Conservation (phyloP, 2,888 invertebrate species). For the Epinotia nisella region DNA sequence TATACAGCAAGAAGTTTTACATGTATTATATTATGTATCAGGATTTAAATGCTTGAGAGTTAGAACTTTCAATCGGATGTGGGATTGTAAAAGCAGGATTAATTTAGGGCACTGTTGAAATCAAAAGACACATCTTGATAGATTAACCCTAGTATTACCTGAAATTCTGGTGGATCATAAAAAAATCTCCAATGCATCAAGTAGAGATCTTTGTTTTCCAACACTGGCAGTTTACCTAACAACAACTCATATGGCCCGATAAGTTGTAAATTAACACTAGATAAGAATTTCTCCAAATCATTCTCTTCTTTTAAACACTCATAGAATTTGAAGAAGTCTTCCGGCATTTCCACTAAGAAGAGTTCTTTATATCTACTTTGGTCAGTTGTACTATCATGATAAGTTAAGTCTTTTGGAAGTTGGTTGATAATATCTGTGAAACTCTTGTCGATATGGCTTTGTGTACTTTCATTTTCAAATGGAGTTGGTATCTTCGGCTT, state of each 20-base stretch:
- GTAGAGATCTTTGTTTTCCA: constrained; percentile 86
- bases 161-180: constrained; percentile 98
- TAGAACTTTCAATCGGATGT: too few species aligned
- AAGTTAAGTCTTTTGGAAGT: constrained; percentile 62
- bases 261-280: constrained; percentile 87
- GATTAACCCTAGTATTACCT: constrained; percentile 73
- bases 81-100: too few species aligned
- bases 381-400: constrained; percentile 76
- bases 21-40: too few species aligned
- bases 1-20: too few species aligned
- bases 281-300: constrained; percentile 86
- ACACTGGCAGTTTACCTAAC: constrained; percentile 84
- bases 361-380: constrained; percentile 87
- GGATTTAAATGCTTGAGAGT: too few species aligned
- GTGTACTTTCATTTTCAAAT: constrained; percentile 6
- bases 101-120: too few species aligned
- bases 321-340: constrained; percentile 95
- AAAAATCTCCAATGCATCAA: constrained; percentile 95
- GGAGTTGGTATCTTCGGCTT: neutral
- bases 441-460: constrained; percentile 7
- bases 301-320: constrained; percentile 87
- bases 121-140: too few species aligned
- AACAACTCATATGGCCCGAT: constrained; percentile 96
- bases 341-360: constrained; percentile 94
- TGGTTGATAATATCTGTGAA: constrained; percentile 47